Evolutionary conservation across 2,797 vertebrate species (phyloP).

Genomic region (Aulostomus chinensis): DNA sequence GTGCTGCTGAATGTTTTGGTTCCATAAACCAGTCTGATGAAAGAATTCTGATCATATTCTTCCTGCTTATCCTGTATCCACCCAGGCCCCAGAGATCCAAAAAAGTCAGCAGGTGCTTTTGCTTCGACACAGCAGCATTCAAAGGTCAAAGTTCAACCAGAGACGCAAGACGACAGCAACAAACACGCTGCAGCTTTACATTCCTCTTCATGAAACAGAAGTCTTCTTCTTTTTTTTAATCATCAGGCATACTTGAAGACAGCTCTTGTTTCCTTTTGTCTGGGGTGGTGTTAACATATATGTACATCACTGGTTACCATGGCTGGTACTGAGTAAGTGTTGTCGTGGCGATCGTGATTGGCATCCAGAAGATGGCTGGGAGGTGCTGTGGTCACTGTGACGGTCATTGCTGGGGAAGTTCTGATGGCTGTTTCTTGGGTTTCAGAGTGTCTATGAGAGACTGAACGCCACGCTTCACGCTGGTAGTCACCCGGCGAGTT

Average conservation of each 20-base stretch:
- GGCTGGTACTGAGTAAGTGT: conserved; percentile 59
- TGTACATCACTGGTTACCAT: conserved; percentile 71
- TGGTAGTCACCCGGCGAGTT: conserved; percentile 94
- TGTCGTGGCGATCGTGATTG: conserved; percentile 58
- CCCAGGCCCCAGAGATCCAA: conserved; percentile 25
- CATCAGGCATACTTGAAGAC: conserved; percentile 15
- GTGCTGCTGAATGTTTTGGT: conserved; percentile 7
- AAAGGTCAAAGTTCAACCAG: conserved; percentile 50
- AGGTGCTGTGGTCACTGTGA: conserved; percentile 42
- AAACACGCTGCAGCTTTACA: conserved; percentile 10
- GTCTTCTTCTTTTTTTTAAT: conserved; percentile 7
- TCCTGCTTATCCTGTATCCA: conserved; percentile 33
- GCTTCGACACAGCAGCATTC: conserved; percentile 24
- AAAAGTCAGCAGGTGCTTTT: conserved; percentile 15
- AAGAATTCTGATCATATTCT: conserved; percentile 27
- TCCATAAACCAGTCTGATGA: conserved; percentile 27
- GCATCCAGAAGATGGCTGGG: conserved; percentile 37
- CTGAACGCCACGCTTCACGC: conserved; percentile 93
- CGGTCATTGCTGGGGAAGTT: conserved; percentile 85
- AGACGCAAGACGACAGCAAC: conserved; percentile 5
- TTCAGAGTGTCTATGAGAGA: conserved; percentile 99
- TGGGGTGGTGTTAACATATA: conserved; percentile 64
- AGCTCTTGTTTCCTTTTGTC: conserved; percentile 10
- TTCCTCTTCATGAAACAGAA: conserved; percentile 29
- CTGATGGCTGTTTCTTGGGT: conserved; percentile 91